A percentile compares a stretch with the other conserved stretches of the same genome.
These are phyloP conservation scores for Drosophila tripunctata DNA, from an alignment of 2,888 invertebrate species.

Conservation along the genomic window DNA sequence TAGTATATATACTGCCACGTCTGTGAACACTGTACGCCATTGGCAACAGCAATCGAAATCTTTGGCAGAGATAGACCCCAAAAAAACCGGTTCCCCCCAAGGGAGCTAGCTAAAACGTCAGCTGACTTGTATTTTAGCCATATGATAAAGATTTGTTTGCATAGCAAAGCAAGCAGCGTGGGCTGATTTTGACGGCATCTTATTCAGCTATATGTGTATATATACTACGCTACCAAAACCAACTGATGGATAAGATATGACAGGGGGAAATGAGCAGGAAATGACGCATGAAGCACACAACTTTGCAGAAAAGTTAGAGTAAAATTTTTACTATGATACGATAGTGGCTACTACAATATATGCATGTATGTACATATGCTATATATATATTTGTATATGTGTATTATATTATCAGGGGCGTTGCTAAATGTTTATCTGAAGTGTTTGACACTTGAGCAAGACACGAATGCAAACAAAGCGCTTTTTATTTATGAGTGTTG, in stretches of 20 bases:
- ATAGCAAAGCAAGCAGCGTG: too few species aligned
- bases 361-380: not conserved
- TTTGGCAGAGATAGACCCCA: conserved; percentile 25
- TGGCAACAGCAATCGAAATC: conserved; percentile 64
- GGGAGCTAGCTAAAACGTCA: conserved; percentile 45
- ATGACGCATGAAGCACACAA: conserved; percentile 26
- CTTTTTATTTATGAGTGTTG: conserved; percentile 38
- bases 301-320: not conserved
- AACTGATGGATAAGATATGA: conserved; percentile 48
- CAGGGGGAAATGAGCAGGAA: conserved; percentile 39
- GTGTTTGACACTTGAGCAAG: conserved; percentile 37
- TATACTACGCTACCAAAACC: conserved; percentile 12
- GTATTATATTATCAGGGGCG: conserved; percentile 15
- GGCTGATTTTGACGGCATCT: conserved; percentile 42
- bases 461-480: conserved; percentile 39
- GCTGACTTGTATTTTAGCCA: conserved; percentile 61
- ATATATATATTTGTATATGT: not conserved
- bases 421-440: conserved; percentile 23
- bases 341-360: not conserved
- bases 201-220: conserved; percentile 10
- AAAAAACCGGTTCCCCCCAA: conserved; percentile 52
- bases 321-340: not conserved
- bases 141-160: conserved; percentile 56
- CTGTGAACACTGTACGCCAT: conserved; percentile 38
- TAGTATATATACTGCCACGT: conserved; percentile 48